Evolutionary conservation across 2,888 invertebrate genomes (phyloP), one percentile per base, ranked within the genome.

Genomic region (Theodoxus fluviatilis): DNA sequence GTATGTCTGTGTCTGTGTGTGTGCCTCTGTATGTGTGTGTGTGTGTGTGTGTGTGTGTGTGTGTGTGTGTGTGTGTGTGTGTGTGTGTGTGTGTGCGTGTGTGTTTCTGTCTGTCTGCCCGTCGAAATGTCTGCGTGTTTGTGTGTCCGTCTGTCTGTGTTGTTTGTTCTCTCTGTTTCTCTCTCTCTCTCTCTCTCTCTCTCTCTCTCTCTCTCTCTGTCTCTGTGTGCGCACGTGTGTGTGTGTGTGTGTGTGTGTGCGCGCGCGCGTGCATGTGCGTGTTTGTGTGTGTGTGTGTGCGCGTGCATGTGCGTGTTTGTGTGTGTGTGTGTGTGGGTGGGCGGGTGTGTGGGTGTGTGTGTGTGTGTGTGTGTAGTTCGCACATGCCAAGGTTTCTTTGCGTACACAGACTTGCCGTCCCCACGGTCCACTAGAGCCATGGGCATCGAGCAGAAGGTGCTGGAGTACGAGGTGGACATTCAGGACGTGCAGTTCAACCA

Each of bases 401-500:
- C 31, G 4, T 33, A 4, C 6, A 28, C 33, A 18, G 3, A 15
- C 4, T 33, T 9, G 35, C 7, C 18, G 18, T 33, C 7, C n/a
- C 33, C 7, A 18, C n/a, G 35, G 35, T n/a, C 61, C 4, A 64
- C 67, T n/a, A n/a, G 33, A 1, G 12, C 49, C n/a, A 28, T 18
- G 47, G 70, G 69, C 35, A 77, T 80, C 7, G 81, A 83, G 70
- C 74, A 76, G 68, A 80, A 80, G 70, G 73, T 71, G 1, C 73
- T 83, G 65, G 81, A 83, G 74, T 83, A 83, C 67, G 75, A 76
- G 4, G 74, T 81, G 38, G 76, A 75, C 52, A 79, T 83, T 28
- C 76, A 76, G 40, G 81, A 79, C 74, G 80, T 78, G 52, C 82
- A 81, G 79, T 83, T 81, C 71, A 81, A 82, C 73, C 77, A 79